These are phyloP conservation scores for Anagyrus pseudococci DNA, from an alignment of 2,888 invertebrate genomes.

Conservation along the genomic window DNA sequence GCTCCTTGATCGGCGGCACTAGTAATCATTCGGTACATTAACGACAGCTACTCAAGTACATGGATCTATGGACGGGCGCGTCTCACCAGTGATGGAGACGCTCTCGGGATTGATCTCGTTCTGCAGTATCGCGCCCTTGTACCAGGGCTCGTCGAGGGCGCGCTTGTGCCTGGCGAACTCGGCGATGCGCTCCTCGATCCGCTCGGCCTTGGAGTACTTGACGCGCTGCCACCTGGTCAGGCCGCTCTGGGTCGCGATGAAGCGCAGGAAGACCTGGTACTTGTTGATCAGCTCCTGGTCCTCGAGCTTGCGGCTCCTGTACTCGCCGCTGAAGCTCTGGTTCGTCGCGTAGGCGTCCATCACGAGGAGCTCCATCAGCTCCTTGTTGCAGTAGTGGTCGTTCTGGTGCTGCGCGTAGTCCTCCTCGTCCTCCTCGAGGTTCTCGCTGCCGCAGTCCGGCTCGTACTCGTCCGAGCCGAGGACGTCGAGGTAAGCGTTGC, in stretches of 20 bases:
- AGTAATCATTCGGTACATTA: neutral
- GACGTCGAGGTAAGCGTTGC: neutral
- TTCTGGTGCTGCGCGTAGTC: conserved; percentile 50
- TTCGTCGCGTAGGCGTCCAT: conserved; percentile 85
- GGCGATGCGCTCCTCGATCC: conserved; percentile 49
- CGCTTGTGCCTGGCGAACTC: conserved; percentile 65
- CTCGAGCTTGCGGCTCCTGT: neutral
- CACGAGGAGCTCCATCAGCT: conserved; percentile 82
- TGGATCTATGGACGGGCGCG: neutral
- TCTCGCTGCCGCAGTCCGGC: conserved; percentile 47
- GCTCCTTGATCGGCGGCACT: conserved; percentile 37
- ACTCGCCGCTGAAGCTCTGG: conserved; percentile 60
- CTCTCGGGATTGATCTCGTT: conserved; percentile 76
- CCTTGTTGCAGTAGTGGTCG: conserved; percentile 84
- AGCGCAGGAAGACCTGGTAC: conserved; percentile 79
- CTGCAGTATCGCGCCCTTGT: conserved; percentile 87
- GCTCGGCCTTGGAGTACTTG: conserved; percentile 65
- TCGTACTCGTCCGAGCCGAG: conserved; percentile 46
- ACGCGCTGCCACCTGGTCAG: conserved; percentile 81
- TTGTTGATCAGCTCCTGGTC: conserved; percentile 57
- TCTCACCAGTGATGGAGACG: conserved; percentile 53
- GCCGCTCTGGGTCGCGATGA: conserved; percentile 89
- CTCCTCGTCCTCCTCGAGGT: conserved; percentile 31
- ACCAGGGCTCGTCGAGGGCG: conserved; percentile 91
- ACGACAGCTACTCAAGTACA: neutral